Base-by-base conservation (phyloP, 2,113 vertebrate species). In the Gallinago media region DNA sequence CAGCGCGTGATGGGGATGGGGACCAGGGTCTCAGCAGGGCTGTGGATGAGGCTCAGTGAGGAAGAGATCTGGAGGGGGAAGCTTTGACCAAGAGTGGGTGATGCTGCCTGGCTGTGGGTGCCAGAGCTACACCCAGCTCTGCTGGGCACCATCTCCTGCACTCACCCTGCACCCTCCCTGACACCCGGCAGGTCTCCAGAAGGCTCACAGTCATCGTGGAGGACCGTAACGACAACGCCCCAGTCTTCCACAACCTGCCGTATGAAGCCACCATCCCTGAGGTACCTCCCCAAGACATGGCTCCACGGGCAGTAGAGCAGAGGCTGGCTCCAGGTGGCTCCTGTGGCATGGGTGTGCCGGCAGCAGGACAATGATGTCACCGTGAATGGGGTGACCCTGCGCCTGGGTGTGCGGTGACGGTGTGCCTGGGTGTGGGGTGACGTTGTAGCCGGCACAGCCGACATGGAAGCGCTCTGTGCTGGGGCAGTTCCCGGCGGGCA, bases 201-300 rank as follows among this genome's bases (percentile, higher is more conserved):
- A 94, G 6, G 36, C 14, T 97, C 0, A 23, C 77, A 0, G 2
- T 97, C 95, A 96, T 97, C 2, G 95, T 96, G 77, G 94, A 97
- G 11, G 96, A 97, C 32, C 65, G 96, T n/a, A 97, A 97, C 0
- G 96, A 97, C 96, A 97, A 97, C 0, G 86, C 89, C 25, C 96
- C 96, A 0, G 61, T 97, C 34, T 97, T 96, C 83, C 89, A 83
- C 5, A 0, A 5, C 36, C 34, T 95, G 55, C 94, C 96, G 0
- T 95, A 96, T 6, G n/a, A 34, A 11, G 10, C 26, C 4, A 1
- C 3, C 32, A 17, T 96, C 29, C 26, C 38, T 0, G 96, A 97
- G 96, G 96, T 97, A 96, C 47, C 17, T 88, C 11, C 34, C 52
- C 6, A 5, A 47, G 36, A 62, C 19, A 4, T 1, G 1, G 14